Evolutionary conservation across 2,113 vertebrate species (phyloP).

Genomic region (Rhodinocichla rosea): DNA sequence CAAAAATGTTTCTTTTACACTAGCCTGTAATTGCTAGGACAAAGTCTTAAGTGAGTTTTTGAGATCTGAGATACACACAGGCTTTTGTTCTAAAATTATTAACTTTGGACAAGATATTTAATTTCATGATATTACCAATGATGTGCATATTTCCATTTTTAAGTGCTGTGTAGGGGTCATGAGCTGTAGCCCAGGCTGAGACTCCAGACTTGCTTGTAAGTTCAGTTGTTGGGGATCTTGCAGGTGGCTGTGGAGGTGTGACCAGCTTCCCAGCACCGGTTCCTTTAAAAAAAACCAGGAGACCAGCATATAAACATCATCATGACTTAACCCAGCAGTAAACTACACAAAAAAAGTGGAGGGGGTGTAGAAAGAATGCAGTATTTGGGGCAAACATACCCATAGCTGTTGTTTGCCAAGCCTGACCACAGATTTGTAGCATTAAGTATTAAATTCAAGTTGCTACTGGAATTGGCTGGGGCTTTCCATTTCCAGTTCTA

Average conservation of each 20-base stretch:
- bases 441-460: background rate
- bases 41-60: background rate
- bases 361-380: background rate
- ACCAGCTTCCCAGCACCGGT: slow-evolving; percentile 77
- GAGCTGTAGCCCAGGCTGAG: slow-evolving; percentile 66
- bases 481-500: background rate
- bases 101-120: background rate
- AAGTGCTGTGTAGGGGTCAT: slow-evolving; percentile 60
- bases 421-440: background rate
- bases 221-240: slow-evolving; percentile 90
- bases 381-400: background rate
- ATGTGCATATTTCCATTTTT: slow-evolving; percentile 84
- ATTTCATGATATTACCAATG: slow-evolving; percentile 68
- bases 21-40: background rate
- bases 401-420: background rate
- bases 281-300: slow-evolving; percentile 38
- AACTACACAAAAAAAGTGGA: background rate
- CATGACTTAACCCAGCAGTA: fast-evolving
- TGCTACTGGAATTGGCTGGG: background rate
- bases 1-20: background rate
- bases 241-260: slow-evolving; percentile 88
- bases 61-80: background rate
- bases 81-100: background rate
- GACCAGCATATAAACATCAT: background rate
- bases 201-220: slow-evolving; percentile 80